Base-by-base conservation (phyloP, 2,113 vertebrate species). In the Apteryx owenii region DNA sequence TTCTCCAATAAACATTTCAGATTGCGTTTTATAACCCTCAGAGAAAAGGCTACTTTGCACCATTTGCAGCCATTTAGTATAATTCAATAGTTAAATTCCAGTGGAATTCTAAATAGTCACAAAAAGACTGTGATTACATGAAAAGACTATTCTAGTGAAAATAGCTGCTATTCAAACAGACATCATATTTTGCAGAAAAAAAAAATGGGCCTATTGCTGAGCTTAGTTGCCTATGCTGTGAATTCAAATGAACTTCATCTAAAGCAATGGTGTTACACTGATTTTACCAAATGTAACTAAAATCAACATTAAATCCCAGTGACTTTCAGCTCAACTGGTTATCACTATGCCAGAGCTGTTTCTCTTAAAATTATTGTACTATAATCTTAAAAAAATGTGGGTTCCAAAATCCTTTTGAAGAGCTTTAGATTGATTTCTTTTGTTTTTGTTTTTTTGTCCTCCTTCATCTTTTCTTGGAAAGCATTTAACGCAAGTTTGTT, bases 131-230 rank as follows among this genome's bases (percentile, higher is more conserved):
- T 90, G 94, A 96, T 95, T 96, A 28, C 70, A 82, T 87, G 70
- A 89, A 91, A 95, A 85, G 78, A 77, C 66, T 89, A 87, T 94
- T 96, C 95, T 82, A 82, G 78, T 54, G 84, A 87, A 87, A 91
- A 92, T 95, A 85, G 71, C 90, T 95, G 66, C 88, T 95, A 80
- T 88, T 97, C 86, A 95, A 73, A 85, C 31, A 91, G 66, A 91
- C 62, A 89, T 87, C 19, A 4, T 88, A 73, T 95, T 96, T 97
- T 42, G 61, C 6, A 8, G 42, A 56, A 9, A 1, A 33, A 38
- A 79, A 86, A 23, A 82, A 71, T 17, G 7, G 58, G 44, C 40
- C 85, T 81, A 70, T 96, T 95, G 85, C 79, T 26, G 53, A 46
- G 75, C 89, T 93, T 89, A 85, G 70, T 97, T 86, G 92, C 94